Conservation (phyloP, 2,888 invertebrate genomes). For the Pammene fasciana region DNA sequence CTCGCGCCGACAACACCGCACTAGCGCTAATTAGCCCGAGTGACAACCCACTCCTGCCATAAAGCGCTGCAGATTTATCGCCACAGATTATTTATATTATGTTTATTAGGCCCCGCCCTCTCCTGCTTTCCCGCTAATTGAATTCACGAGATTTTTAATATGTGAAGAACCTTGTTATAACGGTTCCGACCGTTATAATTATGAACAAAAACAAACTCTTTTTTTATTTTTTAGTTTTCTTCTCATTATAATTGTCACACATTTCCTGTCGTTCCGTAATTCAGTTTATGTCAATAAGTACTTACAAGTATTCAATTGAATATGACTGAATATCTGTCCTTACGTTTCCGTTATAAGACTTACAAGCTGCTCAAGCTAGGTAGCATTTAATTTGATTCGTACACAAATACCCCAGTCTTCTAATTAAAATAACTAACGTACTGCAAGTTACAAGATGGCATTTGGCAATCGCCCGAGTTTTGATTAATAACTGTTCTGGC, state of each 20-base stretch:
- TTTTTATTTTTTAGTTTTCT: background rate
- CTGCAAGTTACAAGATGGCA: slow-evolving; percentile 67
- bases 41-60: slow-evolving; percentile 83
- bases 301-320: background rate
- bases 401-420: slow-evolving; percentile 13
- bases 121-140: slow-evolving; percentile 80
- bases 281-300: background rate
- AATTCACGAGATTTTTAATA: slow-evolving; percentile 81
- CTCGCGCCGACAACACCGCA: slow-evolving; percentile 58
- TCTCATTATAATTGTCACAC: background rate
- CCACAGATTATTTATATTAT: slow-evolving; percentile 83
- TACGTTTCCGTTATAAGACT: background rate
- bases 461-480: slow-evolving; percentile 74
- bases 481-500: slow-evolving; percentile 62
- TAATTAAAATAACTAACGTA: slow-evolving; percentile 49
- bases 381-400: slow-evolving; percentile 24
- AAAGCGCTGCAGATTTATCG: slow-evolving; percentile 83
- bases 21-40: slow-evolving; percentile 81
- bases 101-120: slow-evolving; percentile 80
- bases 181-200: slow-evolving; percentile 47
- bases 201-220: slow-evolving; percentile 9
- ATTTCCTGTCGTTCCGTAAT: background rate
- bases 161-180: slow-evolving; percentile 47
- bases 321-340: background rate
- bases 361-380: no score